Base-by-base conservation (phyloP, 1,140 invertebrate genomes). In the Drosophila mojavensis region DNA sequence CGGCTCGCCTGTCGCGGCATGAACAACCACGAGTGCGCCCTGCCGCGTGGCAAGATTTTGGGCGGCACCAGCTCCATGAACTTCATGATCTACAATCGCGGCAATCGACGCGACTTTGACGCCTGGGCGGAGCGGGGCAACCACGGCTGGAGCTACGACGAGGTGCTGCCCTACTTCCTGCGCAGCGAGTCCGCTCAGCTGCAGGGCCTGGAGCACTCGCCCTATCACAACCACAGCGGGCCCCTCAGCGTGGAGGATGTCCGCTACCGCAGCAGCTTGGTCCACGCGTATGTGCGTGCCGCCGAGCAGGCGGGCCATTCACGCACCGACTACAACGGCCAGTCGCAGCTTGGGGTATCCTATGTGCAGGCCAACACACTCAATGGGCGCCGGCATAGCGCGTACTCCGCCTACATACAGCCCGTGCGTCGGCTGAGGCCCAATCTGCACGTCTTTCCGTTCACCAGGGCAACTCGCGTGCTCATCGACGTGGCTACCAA, bases 21-120 rank as follows among this genome's bases (percentile, higher is more conserved):
- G 93, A 75, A 85, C 20, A 92, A 93, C 17, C 88, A 93, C 17
- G 86, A 92, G 39, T 95, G 95, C 75, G 93, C 92, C 39, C 94
- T 94, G 93, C 94, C 95, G 0, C 91, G 94, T 55, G 95, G 95
- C 3, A 95, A 93, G 81, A 94, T 93, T 0, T 80, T 96, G 2
- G 97, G 97, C 1, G 97, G 97, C 1, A 94, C 95, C 1, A 96
- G 95, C 20, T 94, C 96, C 3, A 94, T 98, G 20, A 98, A 98
- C 90, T 97, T 95, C 56, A 97, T 98, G 96, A 95, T 97, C n/a
- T 98, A 98, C 90, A 95, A 97, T 1, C 93, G 97, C 41, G 97
- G 97, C 0, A 95, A 97, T 93, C 93, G 94, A 4, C 91, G 91
- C 11, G 96, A 97, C 79, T 97, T 96, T 92, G 95, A 97, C 89